These are phyloP conservation scores for Ormyrus rosae DNA, from an alignment of 2,888 invertebrate genomes.

Conservation along the genomic window DNA sequence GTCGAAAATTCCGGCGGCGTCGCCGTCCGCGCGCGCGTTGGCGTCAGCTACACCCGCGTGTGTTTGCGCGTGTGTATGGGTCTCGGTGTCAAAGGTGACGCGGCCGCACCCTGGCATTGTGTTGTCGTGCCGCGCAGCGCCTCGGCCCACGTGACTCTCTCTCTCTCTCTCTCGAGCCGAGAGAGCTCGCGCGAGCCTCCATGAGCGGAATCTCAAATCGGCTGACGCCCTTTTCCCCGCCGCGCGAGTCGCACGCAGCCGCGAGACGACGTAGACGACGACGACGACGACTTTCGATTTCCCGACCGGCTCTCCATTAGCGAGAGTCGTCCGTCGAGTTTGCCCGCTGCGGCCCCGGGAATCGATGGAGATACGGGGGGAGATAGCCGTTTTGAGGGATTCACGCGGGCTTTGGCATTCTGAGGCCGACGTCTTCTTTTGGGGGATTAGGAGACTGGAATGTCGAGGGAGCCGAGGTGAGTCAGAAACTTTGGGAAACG, in stretches of 20 bases:
- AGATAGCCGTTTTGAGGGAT: background rate
- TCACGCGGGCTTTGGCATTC: too few species aligned
- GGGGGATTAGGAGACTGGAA: too few species aligned
- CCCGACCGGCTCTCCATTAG: background rate
- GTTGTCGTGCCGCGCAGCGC: constrained; percentile 53
- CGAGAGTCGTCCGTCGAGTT: too few species aligned
- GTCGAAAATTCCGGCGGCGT: constrained; percentile 11
- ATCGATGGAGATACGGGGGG: background rate
- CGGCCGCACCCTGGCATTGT: constrained; percentile 74
- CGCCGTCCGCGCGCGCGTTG: background rate
- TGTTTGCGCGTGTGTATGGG: constrained; percentile 34
- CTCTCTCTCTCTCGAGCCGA: constrained; percentile 50
- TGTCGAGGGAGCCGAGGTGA: too few species aligned
- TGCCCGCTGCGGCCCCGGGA: too few species aligned
- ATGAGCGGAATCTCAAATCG: constrained; percentile 38
- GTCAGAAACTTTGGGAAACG: too few species aligned
- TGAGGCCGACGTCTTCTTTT: too few species aligned
- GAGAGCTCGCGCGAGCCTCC: constrained; percentile 12
- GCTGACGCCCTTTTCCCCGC: constrained; percentile 32
- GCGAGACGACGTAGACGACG: background rate
- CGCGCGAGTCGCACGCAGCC: background rate
- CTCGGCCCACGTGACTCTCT: constrained; percentile 68
- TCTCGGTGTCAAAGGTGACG: constrained; percentile 72
- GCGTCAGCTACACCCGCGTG: background rate
- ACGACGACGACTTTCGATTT: constrained; percentile 35